These are phyloP conservation scores for Spatula clypeata DNA, from an alignment of 2,797 vertebrate species.

Conservation along the genomic window DNA sequence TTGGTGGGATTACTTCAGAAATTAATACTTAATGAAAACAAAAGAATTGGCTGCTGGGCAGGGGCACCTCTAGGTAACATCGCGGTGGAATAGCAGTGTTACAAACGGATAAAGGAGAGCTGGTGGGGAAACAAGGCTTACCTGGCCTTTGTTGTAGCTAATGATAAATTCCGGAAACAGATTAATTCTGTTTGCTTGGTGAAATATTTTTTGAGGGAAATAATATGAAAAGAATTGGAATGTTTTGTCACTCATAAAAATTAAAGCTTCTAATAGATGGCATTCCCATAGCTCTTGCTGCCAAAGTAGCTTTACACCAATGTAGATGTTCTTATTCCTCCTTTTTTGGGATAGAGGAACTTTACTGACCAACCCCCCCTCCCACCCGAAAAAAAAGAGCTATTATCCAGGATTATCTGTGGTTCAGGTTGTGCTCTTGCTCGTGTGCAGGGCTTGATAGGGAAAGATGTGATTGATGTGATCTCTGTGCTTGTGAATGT, in stretches of 20 bases:
- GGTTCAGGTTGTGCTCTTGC: neutral
- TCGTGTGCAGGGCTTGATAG: neutral
- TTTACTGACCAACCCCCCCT: too few relatives aligned
- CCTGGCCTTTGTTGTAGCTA: neutral
- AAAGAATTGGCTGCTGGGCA: fast-evolving
- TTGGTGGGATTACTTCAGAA: neutral
- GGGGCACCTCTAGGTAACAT: neutral
- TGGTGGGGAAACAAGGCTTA: neutral
- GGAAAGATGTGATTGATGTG: neutral
- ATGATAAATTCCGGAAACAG: neutral
- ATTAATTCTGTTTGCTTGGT: neutral
- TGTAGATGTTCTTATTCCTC: neutral
- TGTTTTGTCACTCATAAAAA: neutral
- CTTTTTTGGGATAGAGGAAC: neutral
- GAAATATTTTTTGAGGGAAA: neutral
- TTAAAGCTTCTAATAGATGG: neutral
- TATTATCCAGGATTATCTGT: neutral
- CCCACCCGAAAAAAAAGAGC: fast-evolving
- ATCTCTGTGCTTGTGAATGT: neutral
- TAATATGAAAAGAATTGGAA: neutral
- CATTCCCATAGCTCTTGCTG: neutral
- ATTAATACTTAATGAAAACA: neutral
- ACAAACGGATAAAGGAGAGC: neutral
- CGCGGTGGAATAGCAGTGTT: neutral
- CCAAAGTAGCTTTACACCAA: neutral